phyloP scores from a whole-genome alignment of 2,888 invertebrate species.

The Oscheius sp. region DNA sequence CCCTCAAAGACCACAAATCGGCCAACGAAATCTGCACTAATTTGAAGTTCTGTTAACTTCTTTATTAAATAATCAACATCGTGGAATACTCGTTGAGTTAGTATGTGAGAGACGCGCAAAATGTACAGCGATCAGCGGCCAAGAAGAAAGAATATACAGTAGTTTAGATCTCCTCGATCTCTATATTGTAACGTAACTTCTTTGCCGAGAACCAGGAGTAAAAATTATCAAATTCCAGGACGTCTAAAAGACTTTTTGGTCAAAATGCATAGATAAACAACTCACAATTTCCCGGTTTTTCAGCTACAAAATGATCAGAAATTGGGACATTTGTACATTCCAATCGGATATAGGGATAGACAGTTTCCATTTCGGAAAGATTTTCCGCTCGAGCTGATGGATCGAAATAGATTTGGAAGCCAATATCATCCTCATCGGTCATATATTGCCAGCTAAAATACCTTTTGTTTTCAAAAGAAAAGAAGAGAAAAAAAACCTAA shows the following conservation, averaged over 20 bases:
- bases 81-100: slow-evolving; percentile 26
- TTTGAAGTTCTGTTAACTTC: slow-evolving; percentile 15
- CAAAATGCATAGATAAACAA: neutral
- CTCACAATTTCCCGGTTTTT: slow-evolving; percentile 66
- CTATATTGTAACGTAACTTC: slow-evolving; percentile 69
- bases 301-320: slow-evolving; percentile 59
- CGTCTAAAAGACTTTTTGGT: slow-evolving; percentile 54
- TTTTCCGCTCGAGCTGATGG: slow-evolving; percentile 52
- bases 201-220: slow-evolving; percentile 70
- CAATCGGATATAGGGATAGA: slow-evolving; percentile 69
- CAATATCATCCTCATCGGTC: slow-evolving; percentile 69
- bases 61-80: slow-evolving; percentile 26
- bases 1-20: slow-evolving; percentile 14
- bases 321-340: slow-evolving; percentile 69
- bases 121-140: slow-evolving; percentile 25
- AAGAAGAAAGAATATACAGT: neutral
- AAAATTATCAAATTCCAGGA: slow-evolving; percentile 70
- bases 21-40: slow-evolving; percentile 12
- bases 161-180: slow-evolving; percentile 57
- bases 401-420: slow-evolving; percentile 69
- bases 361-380: slow-evolving; percentile 66
- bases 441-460: slow-evolving; percentile 69
- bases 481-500: slow-evolving; percentile 41
- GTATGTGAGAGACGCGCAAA: slow-evolving; percentile 5
- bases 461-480: too few relatives aligned